Evolutionary conservation across 1,140 invertebrate genomes (phyloP), one percentile per base, ranked within the genome.

Genomic region (Pentalonia nigronervosa): DNA sequence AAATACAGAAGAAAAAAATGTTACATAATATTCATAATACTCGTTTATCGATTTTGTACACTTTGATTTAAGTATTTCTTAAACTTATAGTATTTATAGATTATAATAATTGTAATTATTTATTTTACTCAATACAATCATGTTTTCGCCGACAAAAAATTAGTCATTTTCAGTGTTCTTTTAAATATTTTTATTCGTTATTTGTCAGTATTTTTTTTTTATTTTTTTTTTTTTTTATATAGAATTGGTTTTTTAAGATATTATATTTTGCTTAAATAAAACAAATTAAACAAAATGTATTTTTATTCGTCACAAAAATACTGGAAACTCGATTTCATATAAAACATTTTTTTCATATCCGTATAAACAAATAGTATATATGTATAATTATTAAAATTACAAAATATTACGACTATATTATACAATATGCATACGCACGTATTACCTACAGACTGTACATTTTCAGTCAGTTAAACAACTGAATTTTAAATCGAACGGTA

Each of bases 381-480:
- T 89, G 50, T 53, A 86, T 83, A 83, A 36, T 76, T n/a, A 47
- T 88, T 50, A 1, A 89, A 89, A 89, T 89, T 89, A 53, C 50
- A 89, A 50, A 53, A 89, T 36, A 36, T 2, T 53, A 34, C 9
- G 17, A 50, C 86, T 47, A 34, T 76, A 76, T 76, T 76, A 76
- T 47, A 20, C 41, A 30, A 36, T 48, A 47, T n/a, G 7, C 47
- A 48, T 50, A 89, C 48, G 20, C 25, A 89, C 21, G 30, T 30
- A 87, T 87, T n/a, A 87, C 41, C 84, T 47, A 88, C 86, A 30
- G 23, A 34, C 86, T 50, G 87, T 89, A 34, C 34, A 8, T 89
- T 89, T 53, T 53, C 87, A 53, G 87, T 89, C 48, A 53, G 87
- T 89, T 53, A 89, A 53, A 36, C 87, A 53, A 89, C 87, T 36